Percentiles rank a stretch among this genome's conserved stretches.
These are phyloP conservation scores for Microplitis manilae DNA, from an alignment of 2,888 invertebrate species.

Conservation along the genomic window DNA sequence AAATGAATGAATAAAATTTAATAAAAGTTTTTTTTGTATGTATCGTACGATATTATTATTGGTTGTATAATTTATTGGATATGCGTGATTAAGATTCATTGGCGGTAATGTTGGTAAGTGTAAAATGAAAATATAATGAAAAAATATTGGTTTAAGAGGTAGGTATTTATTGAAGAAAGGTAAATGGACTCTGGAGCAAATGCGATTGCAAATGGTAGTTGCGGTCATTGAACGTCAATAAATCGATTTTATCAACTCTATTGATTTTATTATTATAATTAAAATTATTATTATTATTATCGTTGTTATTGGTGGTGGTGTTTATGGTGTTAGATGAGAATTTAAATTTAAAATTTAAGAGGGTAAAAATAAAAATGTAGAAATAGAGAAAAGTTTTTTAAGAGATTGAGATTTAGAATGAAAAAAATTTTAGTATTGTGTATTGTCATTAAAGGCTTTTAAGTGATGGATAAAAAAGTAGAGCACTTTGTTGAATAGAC, in stretches of 20 bases:
- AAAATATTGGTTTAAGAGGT: not conserved
- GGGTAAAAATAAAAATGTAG: too few relatives aligned
- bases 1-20: too few relatives aligned
- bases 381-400: not conserved
- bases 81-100: not conserved
- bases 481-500: not conserved
- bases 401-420: not conserved
- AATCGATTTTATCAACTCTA: conserved; percentile 14
- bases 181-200: conserved; percentile 25
- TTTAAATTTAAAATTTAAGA: too few relatives aligned
- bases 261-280: conserved; percentile 10
- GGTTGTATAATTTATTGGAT: not conserved
- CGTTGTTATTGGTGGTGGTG: not conserved
- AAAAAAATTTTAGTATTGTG: not conserved
- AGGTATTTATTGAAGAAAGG: conserved; percentile 24
- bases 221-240: conserved; percentile 17
- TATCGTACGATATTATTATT: not conserved
- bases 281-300: not conserved
- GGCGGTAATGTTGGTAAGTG: not conserved
- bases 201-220: not conserved
- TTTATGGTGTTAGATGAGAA: not conserved
- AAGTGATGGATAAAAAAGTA: not conserved
- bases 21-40: too few relatives aligned
- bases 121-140: not conserved
- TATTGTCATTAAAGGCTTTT: not conserved